These are phyloP conservation scores for Drosophila lacicola DNA, from an alignment of 2,888 invertebrate species.

Conservation along the genomic window DNA sequence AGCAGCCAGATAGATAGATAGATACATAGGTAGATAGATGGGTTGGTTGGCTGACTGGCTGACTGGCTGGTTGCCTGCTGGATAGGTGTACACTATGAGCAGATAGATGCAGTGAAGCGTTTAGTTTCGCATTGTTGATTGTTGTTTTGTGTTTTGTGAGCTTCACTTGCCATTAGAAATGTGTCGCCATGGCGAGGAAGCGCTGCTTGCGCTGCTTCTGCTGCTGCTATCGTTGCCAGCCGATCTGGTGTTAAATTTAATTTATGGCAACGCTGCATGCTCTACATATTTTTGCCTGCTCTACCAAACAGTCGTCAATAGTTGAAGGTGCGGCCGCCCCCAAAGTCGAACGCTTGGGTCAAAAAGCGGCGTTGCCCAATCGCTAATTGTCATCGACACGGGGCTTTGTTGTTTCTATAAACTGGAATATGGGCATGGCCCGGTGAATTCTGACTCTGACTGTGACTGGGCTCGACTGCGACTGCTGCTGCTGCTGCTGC, in stretches of 20 bases:
- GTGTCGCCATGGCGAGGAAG: conserved; percentile 40
- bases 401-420: conserved; percentile 67
- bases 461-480: neutral
- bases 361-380: conserved; percentile 54
- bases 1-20: conserved; percentile 20
- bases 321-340: conserved; percentile 51
- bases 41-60: neutral
- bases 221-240: conserved; percentile 58
- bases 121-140: conserved; percentile 58
- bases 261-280: conserved; percentile 79
- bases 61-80: neutral
- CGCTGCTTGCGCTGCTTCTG: neutral
- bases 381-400: conserved; percentile 80
- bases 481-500: conserved; percentile 25
- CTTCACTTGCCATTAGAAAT: conserved; percentile 79
- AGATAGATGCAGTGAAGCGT: conserved; percentile 71
- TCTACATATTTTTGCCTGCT: conserved; percentile 72
- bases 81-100: neutral
- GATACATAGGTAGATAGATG: conserved; percentile 27
- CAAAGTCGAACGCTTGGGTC: conserved; percentile 42
- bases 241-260: conserved; percentile 81
- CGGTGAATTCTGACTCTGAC: conserved; percentile 27
- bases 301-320: conserved; percentile 31
- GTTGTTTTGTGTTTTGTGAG: conserved; percentile 51
- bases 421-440: conserved; percentile 62